These are phyloP conservation scores for Lottia gigantea DNA, from an alignment of 2,888 invertebrate species.

Conservation along the genomic window DNA sequence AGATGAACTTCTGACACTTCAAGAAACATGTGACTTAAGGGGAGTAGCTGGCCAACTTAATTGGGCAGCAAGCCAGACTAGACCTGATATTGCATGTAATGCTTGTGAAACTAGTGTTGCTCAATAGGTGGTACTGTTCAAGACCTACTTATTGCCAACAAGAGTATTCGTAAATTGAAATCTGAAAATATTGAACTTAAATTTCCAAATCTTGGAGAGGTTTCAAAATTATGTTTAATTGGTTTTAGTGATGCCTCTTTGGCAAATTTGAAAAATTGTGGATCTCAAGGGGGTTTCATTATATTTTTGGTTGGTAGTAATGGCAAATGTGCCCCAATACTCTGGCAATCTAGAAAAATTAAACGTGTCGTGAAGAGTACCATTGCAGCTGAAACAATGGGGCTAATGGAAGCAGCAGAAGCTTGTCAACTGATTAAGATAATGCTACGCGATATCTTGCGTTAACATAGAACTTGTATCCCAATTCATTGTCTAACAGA, in stretches of 20 bases:
- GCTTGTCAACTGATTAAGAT: neutral
- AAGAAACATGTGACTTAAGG: too few relatives aligned
- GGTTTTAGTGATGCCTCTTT: constrained; percentile 7
- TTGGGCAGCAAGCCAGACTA: too few relatives aligned
- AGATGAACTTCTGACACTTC: too few relatives aligned
- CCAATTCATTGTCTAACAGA: too few relatives aligned
- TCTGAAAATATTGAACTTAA: neutral
- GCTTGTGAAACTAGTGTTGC: constrained; percentile 3
- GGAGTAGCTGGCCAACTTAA: too few relatives aligned
- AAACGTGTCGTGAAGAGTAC: neutral
- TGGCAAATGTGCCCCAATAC: neutral
- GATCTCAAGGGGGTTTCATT: neutral
- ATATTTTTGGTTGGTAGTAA: constrained; percentile 5
- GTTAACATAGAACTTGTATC: too few relatives aligned
- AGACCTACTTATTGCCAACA: neutral
- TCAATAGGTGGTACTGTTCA: neutral
- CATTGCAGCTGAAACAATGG: neutral
- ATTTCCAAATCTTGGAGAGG: neutral
- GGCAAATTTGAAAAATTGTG: constrained; percentile 6
- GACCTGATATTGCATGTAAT: neutral
- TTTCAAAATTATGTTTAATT: neutral
- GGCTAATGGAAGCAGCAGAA: neutral
- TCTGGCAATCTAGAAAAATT: neutral
- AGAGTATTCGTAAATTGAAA: neutral
- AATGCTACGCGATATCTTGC: too few relatives aligned